These are phyloP conservation scores for Chrysogorgia sp. DNA, from an alignment of 92 coral and sea anemone species.

Conservation along the genomic window DNA sequence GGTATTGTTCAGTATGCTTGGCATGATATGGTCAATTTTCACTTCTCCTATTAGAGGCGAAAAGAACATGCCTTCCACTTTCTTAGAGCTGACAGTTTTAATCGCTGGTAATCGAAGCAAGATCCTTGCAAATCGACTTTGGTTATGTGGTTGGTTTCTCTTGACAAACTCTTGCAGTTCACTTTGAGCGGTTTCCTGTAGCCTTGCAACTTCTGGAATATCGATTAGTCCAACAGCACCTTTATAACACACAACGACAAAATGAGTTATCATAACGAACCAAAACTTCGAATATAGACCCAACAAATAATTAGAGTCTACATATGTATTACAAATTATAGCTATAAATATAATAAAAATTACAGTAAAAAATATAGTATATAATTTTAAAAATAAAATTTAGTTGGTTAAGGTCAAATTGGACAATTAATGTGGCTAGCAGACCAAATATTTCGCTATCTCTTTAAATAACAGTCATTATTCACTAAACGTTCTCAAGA, in stretches of 20 bases:
- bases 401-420: no score
- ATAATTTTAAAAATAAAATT: no score
- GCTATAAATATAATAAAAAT: no score
- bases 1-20: conserved; percentile 72
- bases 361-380: no score
- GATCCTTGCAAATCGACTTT: conserved; percentile 90
- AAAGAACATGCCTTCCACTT: conserved; percentile 89
- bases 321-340: no score
- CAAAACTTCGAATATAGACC: neutral
- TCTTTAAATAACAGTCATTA: no score
- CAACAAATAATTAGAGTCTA: no score
- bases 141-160: conserved; percentile 59
- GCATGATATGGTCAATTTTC: conserved; percentile 86
- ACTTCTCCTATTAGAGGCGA: conserved; percentile 91
- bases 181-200: conserved; percentile 90
- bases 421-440: no score
- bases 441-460: no score
- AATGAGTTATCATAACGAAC: neutral
- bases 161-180: conserved; percentile 80
- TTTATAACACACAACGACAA: neutral
- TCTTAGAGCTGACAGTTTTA: conserved; percentile 67
- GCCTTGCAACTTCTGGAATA: conserved; percentile 72
- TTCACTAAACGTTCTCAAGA: no score
- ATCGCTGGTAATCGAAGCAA: conserved; percentile 84
- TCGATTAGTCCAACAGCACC: conserved; percentile 58